Percentiles rank a stretch among this genome's conserved stretches.
Conservation (phyloP, 2,113 vertebrate species). For the Gambusia holbrooki region DNA sequence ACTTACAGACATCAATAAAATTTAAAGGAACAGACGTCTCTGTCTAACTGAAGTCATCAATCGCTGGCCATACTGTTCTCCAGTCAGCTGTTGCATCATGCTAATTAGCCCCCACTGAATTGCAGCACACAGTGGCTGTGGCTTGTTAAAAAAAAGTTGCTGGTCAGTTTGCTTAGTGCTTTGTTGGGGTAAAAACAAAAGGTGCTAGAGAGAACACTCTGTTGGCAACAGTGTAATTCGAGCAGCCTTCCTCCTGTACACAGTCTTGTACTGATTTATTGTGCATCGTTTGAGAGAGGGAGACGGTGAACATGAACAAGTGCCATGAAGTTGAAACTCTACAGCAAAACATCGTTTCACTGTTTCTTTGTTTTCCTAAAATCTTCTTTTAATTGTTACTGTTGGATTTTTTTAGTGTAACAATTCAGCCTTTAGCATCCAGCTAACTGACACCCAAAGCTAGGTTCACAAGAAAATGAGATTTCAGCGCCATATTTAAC, state of each 20-base stretch:
- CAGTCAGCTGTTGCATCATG: not conserved
- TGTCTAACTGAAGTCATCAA: not conserved
- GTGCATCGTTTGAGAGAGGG: not conserved
- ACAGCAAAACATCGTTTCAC: not conserved
- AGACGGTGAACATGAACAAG: not conserved
- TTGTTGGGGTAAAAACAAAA: not conserved
- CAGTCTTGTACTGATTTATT: not conserved
- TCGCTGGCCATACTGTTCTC: not conserved
- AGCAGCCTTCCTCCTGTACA: not conserved
- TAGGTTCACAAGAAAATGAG: too few relatives aligned
- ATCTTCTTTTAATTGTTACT: too few relatives aligned
- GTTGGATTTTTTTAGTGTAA: too few relatives aligned
- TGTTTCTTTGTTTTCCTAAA: not conserved
- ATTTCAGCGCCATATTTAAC: too few relatives aligned
- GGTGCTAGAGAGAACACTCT: not conserved
- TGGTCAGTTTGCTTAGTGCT: not conserved
- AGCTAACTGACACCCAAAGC: too few relatives aligned
- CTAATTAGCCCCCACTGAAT: not conserved
- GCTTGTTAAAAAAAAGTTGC: not conserved
- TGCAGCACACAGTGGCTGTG: not conserved
- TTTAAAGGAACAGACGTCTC: too few relatives aligned
- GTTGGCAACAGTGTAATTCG: not conserved
- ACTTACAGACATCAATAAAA: too few relatives aligned
- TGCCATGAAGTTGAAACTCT: not conserved
- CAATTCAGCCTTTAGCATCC: too few relatives aligned